Base-by-base conservation (phyloP, 2,113 vertebrate genomes). In the Papio anubis region DNA sequence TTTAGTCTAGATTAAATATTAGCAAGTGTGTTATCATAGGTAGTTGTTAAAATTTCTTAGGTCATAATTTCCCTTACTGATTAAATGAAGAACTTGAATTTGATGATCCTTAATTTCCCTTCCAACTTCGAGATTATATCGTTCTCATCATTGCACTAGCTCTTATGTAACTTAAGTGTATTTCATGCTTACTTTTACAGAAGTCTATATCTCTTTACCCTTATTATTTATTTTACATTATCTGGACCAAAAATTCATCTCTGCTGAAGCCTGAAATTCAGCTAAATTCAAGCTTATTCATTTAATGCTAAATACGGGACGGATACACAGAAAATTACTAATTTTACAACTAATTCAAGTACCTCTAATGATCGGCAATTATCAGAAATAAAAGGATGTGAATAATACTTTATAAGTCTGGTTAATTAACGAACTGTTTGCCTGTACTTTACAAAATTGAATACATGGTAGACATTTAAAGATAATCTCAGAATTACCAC, bases 281-380 rank as follows among this genome's bases (percentile, higher is more conserved):
- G 35, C 84, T 95, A 88, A 87, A 93, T 81, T 94, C 23, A 88
- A 94, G 45, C 27, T 94, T 96, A 92, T 90, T 72, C 85, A 92
- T 88, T 95, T 97, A 96, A 94, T 88, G 88, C 93, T 88, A 97
- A 93, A 90, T 78, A 55, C 72, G 70, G 25, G 68, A 95, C 50
- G 79, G 82, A 91, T 52, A 97, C 90, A 97, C 90, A 92, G 88
- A 93, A 96, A 97, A 90, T 95, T 94, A 95, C 73, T 94, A 96
- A 97, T 94, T 87, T 91, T 93, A 85, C 11, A 48, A 93, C 88
- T 95, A 97, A 95, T 93, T 96, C 95, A 96, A 97, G 86, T 16
- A 97, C 83, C 45, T 96, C 57, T 97, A 96, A 96, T 97, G 97
- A 97, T 96, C 61, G 88, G 85, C 81, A 97, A 97, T 97, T 96